These are phyloP conservation scores for Lanius collurio DNA, from an alignment of 2,113 vertebrate genomes.

Conservation along the genomic window DNA sequence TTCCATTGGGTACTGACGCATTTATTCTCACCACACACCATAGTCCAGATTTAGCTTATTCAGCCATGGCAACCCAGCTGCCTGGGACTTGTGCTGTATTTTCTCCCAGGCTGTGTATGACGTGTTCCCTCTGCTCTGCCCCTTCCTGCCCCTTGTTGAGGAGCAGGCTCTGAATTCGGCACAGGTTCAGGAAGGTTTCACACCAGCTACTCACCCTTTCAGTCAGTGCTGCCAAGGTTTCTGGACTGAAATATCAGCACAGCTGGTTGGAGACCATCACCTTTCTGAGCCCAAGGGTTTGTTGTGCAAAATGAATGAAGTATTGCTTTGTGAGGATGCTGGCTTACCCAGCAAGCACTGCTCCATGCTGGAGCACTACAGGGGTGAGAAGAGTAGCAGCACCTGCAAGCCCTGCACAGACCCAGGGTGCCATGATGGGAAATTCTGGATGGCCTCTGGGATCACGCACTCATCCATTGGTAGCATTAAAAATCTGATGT, in stretches of 20 bases:
- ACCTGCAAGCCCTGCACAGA: not conserved
- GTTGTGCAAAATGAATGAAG: not conserved
- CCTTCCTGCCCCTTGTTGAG: not conserved
- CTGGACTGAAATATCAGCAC: not conserved
- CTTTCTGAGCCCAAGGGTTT: not conserved
- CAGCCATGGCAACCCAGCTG: constrained; percentile 37
- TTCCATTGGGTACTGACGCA: not conserved
- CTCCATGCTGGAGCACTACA: accelerated
- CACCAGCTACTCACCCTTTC: not conserved
- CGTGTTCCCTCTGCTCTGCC: not conserved
- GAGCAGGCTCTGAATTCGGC: not conserved
- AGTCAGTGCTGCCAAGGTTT: not conserved
- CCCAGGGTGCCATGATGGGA: not conserved
- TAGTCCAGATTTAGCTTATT: constrained; percentile 13
- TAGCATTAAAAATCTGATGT: not conserved
- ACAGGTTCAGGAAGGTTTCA: not conserved
- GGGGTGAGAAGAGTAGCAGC: not conserved
- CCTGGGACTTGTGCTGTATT: not conserved
- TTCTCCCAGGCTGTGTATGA: not conserved
- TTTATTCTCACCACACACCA: constrained; percentile 1
- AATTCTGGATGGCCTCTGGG: not conserved
- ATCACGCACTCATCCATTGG: not conserved
- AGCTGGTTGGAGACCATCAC: not conserved
- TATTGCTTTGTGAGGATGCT: not conserved
- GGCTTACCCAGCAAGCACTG: not conserved